These are phyloP conservation scores for Catalaphyllia jardinei DNA, from an alignment of 64 coral and sea anemone species.

Conservation along the genomic window DNA sequence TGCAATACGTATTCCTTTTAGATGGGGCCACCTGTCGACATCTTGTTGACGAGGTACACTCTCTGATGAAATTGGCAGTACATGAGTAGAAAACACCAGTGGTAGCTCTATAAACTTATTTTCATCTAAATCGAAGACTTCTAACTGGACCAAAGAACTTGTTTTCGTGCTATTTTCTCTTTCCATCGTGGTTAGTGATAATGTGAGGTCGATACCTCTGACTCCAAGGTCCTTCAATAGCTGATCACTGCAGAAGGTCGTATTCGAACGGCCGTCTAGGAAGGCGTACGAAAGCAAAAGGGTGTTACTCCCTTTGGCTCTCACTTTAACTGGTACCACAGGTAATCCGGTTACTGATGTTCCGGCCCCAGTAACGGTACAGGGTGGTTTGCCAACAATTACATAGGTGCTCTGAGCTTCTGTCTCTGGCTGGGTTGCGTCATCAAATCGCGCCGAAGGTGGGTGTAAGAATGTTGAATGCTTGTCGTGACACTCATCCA, in stretches of 20 bases:
- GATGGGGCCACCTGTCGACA: no score
- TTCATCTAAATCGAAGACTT: constrained; percentile 19
- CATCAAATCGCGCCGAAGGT: not conserved
- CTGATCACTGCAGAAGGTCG: no score
- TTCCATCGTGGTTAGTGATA: constrained; percentile 40
- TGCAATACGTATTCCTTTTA: no score
- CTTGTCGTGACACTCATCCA: not conserved
- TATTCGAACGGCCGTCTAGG: no score
- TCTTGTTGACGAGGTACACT: no score
- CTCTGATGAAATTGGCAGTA: no score
- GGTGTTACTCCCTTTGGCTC: no score
- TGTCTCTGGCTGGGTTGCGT: not conserved
- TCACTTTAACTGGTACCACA: no score
- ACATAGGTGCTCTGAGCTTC: not conserved
- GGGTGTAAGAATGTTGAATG: constrained; percentile 67
- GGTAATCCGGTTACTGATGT: not conserved
- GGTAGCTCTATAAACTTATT: constrained; percentile 2
- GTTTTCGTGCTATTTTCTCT: not conserved
- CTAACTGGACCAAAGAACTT: not conserved
- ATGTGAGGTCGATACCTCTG: not conserved
- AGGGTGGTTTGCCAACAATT: not conserved
- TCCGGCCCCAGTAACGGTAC: not conserved
- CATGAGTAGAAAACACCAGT: no score
- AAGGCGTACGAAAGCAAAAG: no score
- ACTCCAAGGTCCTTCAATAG: constrained; percentile 1